Evolutionary conservation across 2,113 vertebrate species (phyloP), one percentile per base, ranked within the genome.

Genomic region (Nothobranchius kuhntae): DNA sequence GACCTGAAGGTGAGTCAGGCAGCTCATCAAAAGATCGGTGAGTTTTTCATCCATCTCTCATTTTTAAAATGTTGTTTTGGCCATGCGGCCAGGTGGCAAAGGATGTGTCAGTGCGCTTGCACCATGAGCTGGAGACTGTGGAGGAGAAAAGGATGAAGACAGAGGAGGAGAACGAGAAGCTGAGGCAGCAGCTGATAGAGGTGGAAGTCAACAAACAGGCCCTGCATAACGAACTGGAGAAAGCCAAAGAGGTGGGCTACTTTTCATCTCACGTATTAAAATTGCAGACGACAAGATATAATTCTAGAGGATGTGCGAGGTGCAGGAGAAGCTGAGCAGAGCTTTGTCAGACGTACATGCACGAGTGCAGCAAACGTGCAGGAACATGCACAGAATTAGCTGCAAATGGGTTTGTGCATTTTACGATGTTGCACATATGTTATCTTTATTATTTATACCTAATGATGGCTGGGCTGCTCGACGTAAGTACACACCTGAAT

Each of bases 121-220:
- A 99, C 85, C 96, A 99, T 1, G 98, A 99, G 78, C 82, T 99
- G 75, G 98, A 99, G 93, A 99, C 93, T 0, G 98, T 99, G 73
- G 98, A 99, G 90, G 98, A 99, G 89, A 99, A 98, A 78, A 93
- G 98, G 68, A 95, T 96, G 11, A 95, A 92, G 85, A 99, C 98
- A 36, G 98, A 99, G 82, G 98, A 98, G 21, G 96, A 99, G 91
- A 99, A 99, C 71, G 98, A 99, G 85, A 96, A 95, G 75, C 87
- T 99, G 73, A 93, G 98, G 74, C 97, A 98, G 84, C 92, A 96
- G 86, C 92, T 99, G 63, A 99, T 99, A 77, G 95, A 99, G 88
- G 96, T 96, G 76, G 96, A 99, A 71, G 95, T 97, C 82, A 93
- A 95, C 47, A 99, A 99, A 68, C 98, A 99, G 79, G 98, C 95